A percentile compares a stretch with the other conserved stretches of the same genome.
phyloP scores from a whole-genome alignment of 64 coral and sea anemone species.

The Montipora cactus region DNA sequence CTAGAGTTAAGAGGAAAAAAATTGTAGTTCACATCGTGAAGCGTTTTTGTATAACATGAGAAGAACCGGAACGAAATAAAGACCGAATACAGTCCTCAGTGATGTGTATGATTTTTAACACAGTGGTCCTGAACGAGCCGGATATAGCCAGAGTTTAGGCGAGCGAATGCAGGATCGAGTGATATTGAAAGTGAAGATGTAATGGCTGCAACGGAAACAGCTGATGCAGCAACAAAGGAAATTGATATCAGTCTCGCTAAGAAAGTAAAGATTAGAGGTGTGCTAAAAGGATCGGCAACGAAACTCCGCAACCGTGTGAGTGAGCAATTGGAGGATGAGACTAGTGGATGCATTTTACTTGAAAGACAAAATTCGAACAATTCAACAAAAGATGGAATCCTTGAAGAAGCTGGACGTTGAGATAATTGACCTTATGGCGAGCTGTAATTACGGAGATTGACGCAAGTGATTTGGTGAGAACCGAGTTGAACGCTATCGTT shows the following conservation, averaged over 20 bases:
- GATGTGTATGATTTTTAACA: not conserved
- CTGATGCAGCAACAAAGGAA: not conserved
- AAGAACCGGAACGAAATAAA: not conserved
- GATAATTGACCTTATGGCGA: not conserved
- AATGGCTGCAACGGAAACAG: not conserved
- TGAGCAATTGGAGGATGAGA: not conserved
- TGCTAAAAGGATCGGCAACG: not conserved
- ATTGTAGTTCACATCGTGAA: too few relatives aligned
- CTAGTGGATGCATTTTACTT: not conserved
- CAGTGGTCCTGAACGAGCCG: not conserved
- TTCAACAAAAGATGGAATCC: not conserved
- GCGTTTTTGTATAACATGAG: too few relatives aligned
- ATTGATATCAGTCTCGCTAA: not conserved
- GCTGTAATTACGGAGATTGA: not conserved
- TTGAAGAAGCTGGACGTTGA: not conserved
- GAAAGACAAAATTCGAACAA: conserved; percentile 1
- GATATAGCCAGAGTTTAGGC: not conserved
- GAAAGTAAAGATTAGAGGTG: not conserved
- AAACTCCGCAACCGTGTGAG: not conserved
- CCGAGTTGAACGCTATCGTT: not conserved
- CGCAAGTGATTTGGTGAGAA: not conserved
- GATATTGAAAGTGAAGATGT: not conserved
- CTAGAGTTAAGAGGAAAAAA: too few relatives aligned
- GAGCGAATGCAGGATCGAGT: not conserved
- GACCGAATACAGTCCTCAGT: not conserved